Percentiles rank a stretch among this genome's conserved stretches.
Conservation (phyloP, 2,888 invertebrate genomes). For the Hipparchia semele region DNA sequence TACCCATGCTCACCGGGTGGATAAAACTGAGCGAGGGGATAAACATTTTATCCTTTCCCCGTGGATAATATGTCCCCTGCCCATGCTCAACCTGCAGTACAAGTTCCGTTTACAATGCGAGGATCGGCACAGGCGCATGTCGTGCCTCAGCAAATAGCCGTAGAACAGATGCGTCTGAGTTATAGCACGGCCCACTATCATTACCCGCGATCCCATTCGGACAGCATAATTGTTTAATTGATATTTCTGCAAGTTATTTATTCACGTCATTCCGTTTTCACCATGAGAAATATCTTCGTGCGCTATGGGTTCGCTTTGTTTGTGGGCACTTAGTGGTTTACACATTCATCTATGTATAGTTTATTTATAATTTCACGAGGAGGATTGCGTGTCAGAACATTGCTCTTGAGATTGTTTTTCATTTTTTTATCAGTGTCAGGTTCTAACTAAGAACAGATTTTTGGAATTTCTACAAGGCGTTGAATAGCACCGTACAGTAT, state of each 20-base stretch:
- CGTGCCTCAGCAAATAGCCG: slow-evolving; percentile 81
- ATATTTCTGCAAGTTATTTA: slow-evolving; percentile 84
- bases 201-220: slow-evolving; percentile 84
- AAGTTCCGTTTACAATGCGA: slow-evolving; percentile 34
- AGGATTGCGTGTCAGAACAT: not conserved
- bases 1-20: no score
- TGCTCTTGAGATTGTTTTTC: not conserved
- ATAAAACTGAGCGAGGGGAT: no score
- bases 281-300: slow-evolving; percentile 71
- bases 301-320: slow-evolving; percentile 56
- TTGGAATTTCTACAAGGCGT: not conserved
- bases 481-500: no score
- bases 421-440: not conserved
- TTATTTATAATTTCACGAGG: slow-evolving; percentile 5
- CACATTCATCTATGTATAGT: slow-evolving; percentile 4
- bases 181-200: slow-evolving; percentile 81
- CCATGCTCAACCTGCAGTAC: no score
- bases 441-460: not conserved
- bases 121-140: slow-evolving; percentile 54
- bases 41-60: no score
- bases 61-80: no score
- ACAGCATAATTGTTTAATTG: slow-evolving; percentile 85
- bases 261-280: slow-evolving; percentile 79
- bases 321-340: slow-evolving; percentile 20
- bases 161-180: slow-evolving; percentile 82